Evolutionary conservation across 2,113 vertebrate species (phyloP), one percentile per base, ranked within the genome.

Genomic region (Grammomys dolichurus): DNA sequence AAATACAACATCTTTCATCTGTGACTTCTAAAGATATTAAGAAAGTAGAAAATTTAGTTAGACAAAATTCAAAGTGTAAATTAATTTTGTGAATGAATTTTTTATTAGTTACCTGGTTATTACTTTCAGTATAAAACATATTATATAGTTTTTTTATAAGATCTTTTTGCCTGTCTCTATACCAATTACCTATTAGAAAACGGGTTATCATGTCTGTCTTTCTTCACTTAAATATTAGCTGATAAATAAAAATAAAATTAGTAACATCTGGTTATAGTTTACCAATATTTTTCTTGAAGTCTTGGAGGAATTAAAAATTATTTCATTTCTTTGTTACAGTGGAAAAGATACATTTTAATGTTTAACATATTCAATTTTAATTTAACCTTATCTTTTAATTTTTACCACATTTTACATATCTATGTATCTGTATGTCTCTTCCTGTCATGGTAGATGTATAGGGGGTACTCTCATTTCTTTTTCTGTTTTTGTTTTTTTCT

Each of bases 181-280:
- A 48, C 31, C 70, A 72, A 89, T 72, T 7, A 70, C 33, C 22
- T 93, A 33, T 58, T 87, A 67, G 1, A 91, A 3, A 91, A 72
- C 28, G 48, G 92, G 22, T 7, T 67, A 51, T 85, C 5, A 89
- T 89, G 76, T 72, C 43, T 46, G 6, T 63, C 5, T 94, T 90
- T 58, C 3, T 56, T 90, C 1, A 16, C 20, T 56, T 6, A 87
- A 19, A 1, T 10, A 13, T 90, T 40, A 84, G 40, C 8, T 90
- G 48, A 84, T n/a, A 67, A 91, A 86, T 7, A 72, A 43, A 95
- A 87, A 76, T 87, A 46, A 82, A 19, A 90, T 78, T 28, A 78
- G 36, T 2, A 54, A 11, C 65, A 65, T 51, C 36, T 43, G 0
- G 36, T 72, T 73, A 78, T 82, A 28, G 70, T 36, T 13, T 93